Conservation (phyloP, 2,797 vertebrate species). For the Phoxinus dragarum region DNA sequence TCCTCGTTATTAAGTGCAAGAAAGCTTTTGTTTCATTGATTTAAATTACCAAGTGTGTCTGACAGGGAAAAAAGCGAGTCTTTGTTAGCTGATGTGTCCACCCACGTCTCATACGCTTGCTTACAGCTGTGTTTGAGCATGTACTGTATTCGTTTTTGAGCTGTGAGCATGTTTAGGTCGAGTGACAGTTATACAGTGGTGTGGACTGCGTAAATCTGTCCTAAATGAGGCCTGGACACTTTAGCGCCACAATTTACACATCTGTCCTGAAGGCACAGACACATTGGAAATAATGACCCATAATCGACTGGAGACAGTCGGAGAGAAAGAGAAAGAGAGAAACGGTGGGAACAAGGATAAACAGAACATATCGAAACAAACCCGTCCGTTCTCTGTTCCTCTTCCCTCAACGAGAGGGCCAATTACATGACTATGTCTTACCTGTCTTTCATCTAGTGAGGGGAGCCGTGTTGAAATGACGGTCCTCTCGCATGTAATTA, state of each 20-base stretch:
- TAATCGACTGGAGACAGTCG: conserved; percentile 64
- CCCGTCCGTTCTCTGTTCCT: conserved; percentile 67
- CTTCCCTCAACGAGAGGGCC: conserved; percentile 69
- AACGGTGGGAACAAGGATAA: conserved; percentile 49
- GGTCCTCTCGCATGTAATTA: conserved; percentile 81
- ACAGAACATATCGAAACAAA: conserved; percentile 64
- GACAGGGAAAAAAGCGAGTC: conserved; percentile 62
- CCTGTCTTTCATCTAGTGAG: conserved; percentile 81
- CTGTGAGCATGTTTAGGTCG: conserved; percentile 49
- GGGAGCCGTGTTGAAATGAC: conserved; percentile 79
- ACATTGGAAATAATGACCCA: conserved; percentile 72
- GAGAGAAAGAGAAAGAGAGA: conserved; percentile 27
- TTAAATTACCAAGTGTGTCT: conserved; percentile 63
- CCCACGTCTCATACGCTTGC: conserved; percentile 55
- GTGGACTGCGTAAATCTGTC: conserved; percentile 74
- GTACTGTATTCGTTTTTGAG: conserved; percentile 41
- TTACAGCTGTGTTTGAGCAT: conserved; percentile 53
- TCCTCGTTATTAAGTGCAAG: conserved; percentile 61
- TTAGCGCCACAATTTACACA: conserved; percentile 85
- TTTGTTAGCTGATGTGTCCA: conserved; percentile 52
- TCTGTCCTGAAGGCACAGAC: conserved; percentile 73
- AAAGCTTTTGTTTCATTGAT: conserved; percentile 64
- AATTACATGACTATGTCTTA: conserved; percentile 81
- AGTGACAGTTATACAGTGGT: conserved; percentile 75
- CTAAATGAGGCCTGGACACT: conserved; percentile 71